A percentile compares a stretch with the other conserved stretches of the same genome.
These are phyloP conservation scores for Norana najaformis DNA, from an alignment of 2,888 invertebrate genomes.

Conservation along the genomic window DNA sequence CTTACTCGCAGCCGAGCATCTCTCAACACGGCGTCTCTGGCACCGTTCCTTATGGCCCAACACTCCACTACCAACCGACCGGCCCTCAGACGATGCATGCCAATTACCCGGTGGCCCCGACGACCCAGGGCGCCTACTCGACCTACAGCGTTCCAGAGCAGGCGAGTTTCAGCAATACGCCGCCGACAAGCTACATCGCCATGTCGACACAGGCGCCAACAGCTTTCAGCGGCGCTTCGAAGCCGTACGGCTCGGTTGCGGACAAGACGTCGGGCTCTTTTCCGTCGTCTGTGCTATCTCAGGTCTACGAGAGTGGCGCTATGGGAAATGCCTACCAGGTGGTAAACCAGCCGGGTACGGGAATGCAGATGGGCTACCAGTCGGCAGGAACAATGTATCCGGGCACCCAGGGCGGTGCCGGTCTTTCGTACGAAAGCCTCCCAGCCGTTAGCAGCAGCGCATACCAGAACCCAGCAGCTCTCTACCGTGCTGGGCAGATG, in stretches of 20 bases:
- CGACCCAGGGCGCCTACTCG: neutral
- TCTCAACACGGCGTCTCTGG: neutral
- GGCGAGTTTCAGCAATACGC: neutral
- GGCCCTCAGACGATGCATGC: constrained; percentile 5
- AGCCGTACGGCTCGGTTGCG: constrained; percentile 4
- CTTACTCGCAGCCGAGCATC: neutral
- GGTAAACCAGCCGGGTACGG: neutral
- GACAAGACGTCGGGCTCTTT: neutral
- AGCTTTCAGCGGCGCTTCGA: neutral
- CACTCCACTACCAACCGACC: neutral
- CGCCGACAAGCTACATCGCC: neutral
- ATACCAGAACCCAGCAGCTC: constrained; percentile 8
- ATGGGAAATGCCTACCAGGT: neutral
- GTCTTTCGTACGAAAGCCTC: neutral
- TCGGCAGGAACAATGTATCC: neutral
- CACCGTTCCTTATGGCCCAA: neutral
- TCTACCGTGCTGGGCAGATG: constrained; percentile 2
- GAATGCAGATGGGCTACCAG: neutral
- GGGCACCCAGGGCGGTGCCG: neutral
- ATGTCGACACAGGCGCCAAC: neutral
- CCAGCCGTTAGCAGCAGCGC: neutral
- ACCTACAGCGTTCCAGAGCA: neutral
- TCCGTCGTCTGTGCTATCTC: neutral
- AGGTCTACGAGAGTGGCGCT: neutral
- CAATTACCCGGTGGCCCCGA: neutral